phyloP scores from a whole-genome alignment of 2,888 invertebrate genomes.

The Drosophila neonasuta region DNA sequence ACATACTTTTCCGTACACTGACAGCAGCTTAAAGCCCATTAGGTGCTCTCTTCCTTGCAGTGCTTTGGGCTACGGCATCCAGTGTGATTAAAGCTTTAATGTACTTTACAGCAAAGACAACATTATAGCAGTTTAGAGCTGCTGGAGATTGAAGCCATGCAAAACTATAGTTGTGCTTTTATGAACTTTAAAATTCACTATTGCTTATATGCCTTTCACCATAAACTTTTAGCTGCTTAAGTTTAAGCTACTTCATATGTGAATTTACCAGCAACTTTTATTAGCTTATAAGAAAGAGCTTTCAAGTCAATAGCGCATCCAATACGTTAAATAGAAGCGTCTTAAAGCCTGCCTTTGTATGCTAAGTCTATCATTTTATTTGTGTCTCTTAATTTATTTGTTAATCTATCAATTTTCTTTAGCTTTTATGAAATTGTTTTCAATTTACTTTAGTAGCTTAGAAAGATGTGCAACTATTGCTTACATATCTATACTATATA shows the following conservation, averaged over 20 bases:
- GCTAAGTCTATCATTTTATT: no score
- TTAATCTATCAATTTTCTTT: no score
- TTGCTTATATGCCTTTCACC: neutral
- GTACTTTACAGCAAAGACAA: neutral
- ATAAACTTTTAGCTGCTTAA: neutral
- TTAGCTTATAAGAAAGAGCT: neutral
- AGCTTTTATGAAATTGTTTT: no score
- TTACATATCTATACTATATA: neutral
- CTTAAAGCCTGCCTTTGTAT: no score
- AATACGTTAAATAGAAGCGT: neutral
- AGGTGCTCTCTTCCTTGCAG: neutral
- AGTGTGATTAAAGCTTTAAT: neutral
- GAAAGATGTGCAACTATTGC: no score
- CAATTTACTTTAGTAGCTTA: no score
- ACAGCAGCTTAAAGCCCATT: conserved; percentile 2
- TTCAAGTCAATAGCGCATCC: neutral
- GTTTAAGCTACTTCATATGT: neutral
- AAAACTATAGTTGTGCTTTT: neutral
- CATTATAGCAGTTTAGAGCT: neutral
- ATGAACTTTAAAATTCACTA: neutral
- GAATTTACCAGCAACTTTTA: neutral
- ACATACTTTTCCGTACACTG: conserved; percentile 8
- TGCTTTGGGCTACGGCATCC: neutral
- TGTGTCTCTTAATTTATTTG: no score
- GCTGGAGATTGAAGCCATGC: neutral